Conservation (phyloP, 92 coral and sea anemone genomes). For the Epizoanthus scotinus region DNA sequence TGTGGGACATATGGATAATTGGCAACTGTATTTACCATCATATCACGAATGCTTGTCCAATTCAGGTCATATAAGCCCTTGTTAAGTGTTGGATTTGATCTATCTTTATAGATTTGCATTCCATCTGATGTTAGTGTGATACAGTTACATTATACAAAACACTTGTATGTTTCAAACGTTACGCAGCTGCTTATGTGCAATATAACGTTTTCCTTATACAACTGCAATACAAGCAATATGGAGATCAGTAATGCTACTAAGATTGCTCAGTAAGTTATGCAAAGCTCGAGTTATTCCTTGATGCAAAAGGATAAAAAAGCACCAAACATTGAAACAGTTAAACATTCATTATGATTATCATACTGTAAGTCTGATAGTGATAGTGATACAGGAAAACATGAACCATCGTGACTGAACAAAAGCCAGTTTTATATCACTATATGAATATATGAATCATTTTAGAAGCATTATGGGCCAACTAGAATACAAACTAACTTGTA, state of each 20-base stretch:
- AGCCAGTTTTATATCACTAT: too few relatives aligned
- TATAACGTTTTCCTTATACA: too few relatives aligned
- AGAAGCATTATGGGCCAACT: too few relatives aligned
- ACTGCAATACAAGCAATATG: too few relatives aligned
- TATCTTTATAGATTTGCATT: neutral
- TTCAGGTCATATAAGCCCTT: neutral
- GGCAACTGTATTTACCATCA: neutral
- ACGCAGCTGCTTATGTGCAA: neutral
- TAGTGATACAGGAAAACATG: neutral
- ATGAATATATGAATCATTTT: too few relatives aligned
- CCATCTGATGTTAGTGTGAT: slow-evolving; percentile 23
- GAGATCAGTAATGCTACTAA: too few relatives aligned
- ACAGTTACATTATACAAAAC: neutral
- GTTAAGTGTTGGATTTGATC: neutral
- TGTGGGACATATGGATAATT: neutral
- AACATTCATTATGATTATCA: too few relatives aligned
- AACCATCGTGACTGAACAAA: neutral
- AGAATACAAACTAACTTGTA: too few relatives aligned
- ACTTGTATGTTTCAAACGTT: neutral
- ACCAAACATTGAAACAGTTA: neutral
- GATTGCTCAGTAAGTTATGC: too few relatives aligned
- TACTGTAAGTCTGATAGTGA: too few relatives aligned
- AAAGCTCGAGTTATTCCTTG: too few relatives aligned
- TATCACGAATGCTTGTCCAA: neutral
- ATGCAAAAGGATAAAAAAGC: too few relatives aligned